Conservation (phyloP, 2,797 vertebrate species). For the Argya squamiceps region DNA sequence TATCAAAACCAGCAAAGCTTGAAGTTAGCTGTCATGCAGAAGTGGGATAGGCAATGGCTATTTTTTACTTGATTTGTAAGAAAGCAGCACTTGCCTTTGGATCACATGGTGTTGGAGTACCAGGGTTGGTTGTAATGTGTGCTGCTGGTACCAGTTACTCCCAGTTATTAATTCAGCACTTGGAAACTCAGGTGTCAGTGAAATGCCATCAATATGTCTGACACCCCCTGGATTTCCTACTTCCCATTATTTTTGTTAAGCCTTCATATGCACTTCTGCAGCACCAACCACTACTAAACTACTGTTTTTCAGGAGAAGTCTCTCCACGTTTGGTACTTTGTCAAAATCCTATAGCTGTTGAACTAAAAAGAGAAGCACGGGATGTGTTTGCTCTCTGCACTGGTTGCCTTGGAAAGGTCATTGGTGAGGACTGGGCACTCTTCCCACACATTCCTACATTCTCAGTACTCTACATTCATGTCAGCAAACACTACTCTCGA, state of each 20-base stretch:
- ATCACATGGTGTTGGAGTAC: not conserved
- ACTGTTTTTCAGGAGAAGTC: constrained; percentile 34
- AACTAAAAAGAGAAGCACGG: constrained; percentile 52
- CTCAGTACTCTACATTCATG: constrained; percentile 65
- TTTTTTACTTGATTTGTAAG: not conserved
- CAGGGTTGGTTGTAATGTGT: not conserved
- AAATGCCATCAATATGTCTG: not conserved
- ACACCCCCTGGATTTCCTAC: not conserved
- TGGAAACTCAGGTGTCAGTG: not conserved
- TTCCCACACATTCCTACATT: constrained; percentile 59
- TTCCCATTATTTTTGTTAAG: not conserved
- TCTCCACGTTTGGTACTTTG: constrained; percentile 24
- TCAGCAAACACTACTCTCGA: constrained; percentile 57
- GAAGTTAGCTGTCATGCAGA: constrained; percentile 13
- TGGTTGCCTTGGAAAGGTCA: constrained; percentile 57
- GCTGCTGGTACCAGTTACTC: not conserved
- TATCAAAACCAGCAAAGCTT: constrained; percentile 21
- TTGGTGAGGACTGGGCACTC: constrained; percentile 12
- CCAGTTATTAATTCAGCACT: not conserved
- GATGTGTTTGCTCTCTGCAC: constrained; percentile 46
- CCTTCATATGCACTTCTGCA: not conserved
- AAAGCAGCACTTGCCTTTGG: constrained; percentile 4
- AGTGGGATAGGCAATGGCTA: not conserved
- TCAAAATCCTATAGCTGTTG: not conserved
- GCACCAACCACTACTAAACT: constrained; percentile 34